Evolutionary conservation across 2,113 vertebrate genomes (phyloP), one percentile per base, ranked within the genome.

Genomic region (Riparia riparia): DNA sequence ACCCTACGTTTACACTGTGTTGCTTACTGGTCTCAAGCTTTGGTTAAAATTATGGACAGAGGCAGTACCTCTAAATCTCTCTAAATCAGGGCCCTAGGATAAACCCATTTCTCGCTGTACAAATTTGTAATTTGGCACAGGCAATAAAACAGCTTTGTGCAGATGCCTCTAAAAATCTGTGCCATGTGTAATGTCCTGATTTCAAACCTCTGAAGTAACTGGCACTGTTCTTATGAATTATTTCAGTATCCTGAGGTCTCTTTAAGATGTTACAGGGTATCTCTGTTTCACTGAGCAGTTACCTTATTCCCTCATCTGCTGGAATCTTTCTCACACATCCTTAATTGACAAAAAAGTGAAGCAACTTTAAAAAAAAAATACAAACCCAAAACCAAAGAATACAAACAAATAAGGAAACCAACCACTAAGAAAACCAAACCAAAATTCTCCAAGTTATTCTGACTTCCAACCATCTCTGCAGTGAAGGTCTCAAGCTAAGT

Each of bases 81-180:
- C 80, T 66, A 91, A 72, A 91, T 64, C 34, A 63, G 77, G 95
- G 86, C 60, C 63, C 50, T 42, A 79, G 68, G 65, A 88, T 83
- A 96, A 97, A 93, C 53, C 73, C 77, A 77, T 90, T 90, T 89
- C 81, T 96, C 37, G 6, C 82, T 89, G 93, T 85, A 95, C 34
- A 91, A 93, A 97, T 96, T 69, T 92, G 86, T 86, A 95, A 97
- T 96, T 96, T 97, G 74, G 85, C 95, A 95, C 72, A 97, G 95
- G 68, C 95, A 97, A 95, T 95, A 96, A 95, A 95, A 93, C 64
- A 34, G 37, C 28, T 63, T 65, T 1, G 17, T 24, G 63, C 63
- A 91, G 76, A 87, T 47, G 29, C 31, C 41, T 80, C 37, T 57
- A 65, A 82, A 90, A 70, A 73, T 28, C 68, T 26, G 53, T 28